Base-by-base conservation (phyloP, 2,113 vertebrate genomes). In the Herpetotheres cachinnans region DNA sequence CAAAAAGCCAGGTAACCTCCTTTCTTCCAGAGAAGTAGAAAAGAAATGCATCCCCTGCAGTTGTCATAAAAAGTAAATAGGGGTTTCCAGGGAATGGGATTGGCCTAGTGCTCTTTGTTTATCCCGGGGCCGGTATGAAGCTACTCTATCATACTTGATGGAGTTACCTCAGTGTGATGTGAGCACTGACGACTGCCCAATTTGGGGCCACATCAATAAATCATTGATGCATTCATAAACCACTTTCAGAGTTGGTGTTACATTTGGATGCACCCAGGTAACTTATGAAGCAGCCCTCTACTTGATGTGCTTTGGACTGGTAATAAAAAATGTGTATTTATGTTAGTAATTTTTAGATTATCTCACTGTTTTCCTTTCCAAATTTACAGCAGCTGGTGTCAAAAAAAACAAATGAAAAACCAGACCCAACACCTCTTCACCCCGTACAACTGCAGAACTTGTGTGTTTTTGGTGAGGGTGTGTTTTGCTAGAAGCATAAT, bases 401-500 rank as follows among this genome's bases (percentile, higher is more conserved):
- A 52, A 65, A 46, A 50, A 42, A 22, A 30, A 8, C 19, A 54
- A 87, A 77, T 3, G 18, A 78, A 92, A 79, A 88, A 12, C 22
- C 47, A 44, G 21, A 47, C 44, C 27, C 3, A 55, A 30, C 19
- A 62, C 11, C 27, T 29, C n/a, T 93, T 90, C 0, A 0, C 79
- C 26, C 16, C 3, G 2, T 40, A 38, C 2, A 5, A 18, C 47
- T 71, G 40, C 25, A 95, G 86, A 86, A 65, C 18, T 49, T 56
- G 10, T n/a, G 82, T 83, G 76, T 30, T 97, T 95, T 91, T 6
- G 5, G 61, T 82, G 46, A 91, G 89, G 70, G 70, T 93, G 47
- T 69, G 44, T 86, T 96, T 97, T 89, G 93, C 94, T 95, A 16
- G 86, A 73, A 96, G 94, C 91, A 55, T 63, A 81, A 89, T 97